phyloP scores from a whole-genome alignment of 2,113 vertebrate species.

The Gobio gobio region DNA sequence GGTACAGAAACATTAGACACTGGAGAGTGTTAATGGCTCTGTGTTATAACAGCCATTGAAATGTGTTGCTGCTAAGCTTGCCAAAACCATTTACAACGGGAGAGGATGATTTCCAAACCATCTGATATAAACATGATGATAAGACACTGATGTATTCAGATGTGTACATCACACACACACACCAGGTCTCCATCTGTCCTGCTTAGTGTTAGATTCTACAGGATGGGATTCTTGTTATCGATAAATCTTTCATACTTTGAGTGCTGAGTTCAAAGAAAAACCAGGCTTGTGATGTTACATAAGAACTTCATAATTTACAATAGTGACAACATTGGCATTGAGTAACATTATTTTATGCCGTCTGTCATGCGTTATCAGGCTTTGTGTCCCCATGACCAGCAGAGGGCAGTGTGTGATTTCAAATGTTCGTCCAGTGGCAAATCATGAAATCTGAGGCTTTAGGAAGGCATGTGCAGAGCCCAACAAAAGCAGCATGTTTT shows the following conservation, averaged over 20 bases:
- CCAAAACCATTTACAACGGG: slow-evolving; percentile 11
- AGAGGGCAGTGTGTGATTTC: slow-evolving; percentile 49
- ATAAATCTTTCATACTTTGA: slow-evolving; percentile 43
- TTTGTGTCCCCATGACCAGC: slow-evolving; percentile 30
- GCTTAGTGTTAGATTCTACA: slow-evolving; percentile 15
- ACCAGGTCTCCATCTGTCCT: slow-evolving; percentile 30
- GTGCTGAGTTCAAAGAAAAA: slow-evolving; percentile 24
- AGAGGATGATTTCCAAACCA: slow-evolving; percentile 22
- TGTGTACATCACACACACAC: background rate
- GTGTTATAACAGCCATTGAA: slow-evolving; percentile 5
- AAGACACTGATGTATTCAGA: background rate
- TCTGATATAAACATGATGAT: slow-evolving; percentile 22
- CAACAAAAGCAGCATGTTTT: background rate
- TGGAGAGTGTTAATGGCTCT: background rate
- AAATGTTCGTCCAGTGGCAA: background rate
- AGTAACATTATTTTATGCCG: slow-evolving; percentile 6
- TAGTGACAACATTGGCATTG: slow-evolving; percentile 25
- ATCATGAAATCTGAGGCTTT: background rate
- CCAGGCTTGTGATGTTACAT: background rate
- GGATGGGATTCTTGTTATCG: background rate
- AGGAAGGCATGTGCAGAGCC: background rate
- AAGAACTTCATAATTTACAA: slow-evolving; percentile 14
- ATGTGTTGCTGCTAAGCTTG: slow-evolving; percentile 16
- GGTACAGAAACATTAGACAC: slow-evolving; percentile 2
- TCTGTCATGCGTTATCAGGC: background rate